These are phyloP conservation scores for Percopsis omiscomaycus DNA, from an alignment of 2,797 vertebrate genomes.

Conservation along the genomic window DNA sequence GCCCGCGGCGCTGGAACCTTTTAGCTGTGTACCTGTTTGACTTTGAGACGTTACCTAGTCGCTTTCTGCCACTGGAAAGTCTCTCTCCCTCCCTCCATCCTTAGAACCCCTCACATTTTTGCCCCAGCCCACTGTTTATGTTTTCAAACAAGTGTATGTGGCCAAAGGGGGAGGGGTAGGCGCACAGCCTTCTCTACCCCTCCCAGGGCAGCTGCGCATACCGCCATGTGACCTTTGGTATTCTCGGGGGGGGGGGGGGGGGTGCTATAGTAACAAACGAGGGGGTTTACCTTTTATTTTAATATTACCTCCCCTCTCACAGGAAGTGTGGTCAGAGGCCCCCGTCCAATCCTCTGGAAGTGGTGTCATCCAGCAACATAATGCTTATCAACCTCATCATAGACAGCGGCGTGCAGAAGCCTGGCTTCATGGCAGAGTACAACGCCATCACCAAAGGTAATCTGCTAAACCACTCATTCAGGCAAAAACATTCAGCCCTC, in stretches of 20 bases:
- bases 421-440: slow-evolving; percentile 72
- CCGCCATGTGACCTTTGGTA: too few relatives aligned
- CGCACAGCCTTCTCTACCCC: too few relatives aligned
- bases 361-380: slow-evolving; percentile 77
- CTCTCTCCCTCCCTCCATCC: slow-evolving; percentile 39
- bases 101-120: not conserved
- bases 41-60: slow-evolving; percentile 60
- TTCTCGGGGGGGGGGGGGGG: too few relatives aligned
- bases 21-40: slow-evolving; percentile 61
- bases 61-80: slow-evolving; percentile 47
- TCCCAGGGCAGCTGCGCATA: too few relatives aligned
- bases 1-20: slow-evolving; percentile 49
- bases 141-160: slow-evolving; percentile 24
- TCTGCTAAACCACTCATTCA: not conserved
- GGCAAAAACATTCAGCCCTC: not conserved
- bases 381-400: slow-evolving; percentile 78
- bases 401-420: slow-evolving; percentile 48
- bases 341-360: slow-evolving; percentile 71
- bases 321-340: slow-evolving; percentile 82
- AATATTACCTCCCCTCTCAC: slow-evolving; percentile 7
- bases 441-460: slow-evolving; percentile 49
- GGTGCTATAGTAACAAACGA: too few relatives aligned
- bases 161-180: too few relatives aligned
- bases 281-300: not conserved
- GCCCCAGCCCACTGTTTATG: slow-evolving; percentile 26